Percentiles rank a stretch among this genome's conserved stretches.
phyloP scores from a whole-genome alignment of 1,140 invertebrate genomes.

The Macrotrachela quadricornifera region DNA sequence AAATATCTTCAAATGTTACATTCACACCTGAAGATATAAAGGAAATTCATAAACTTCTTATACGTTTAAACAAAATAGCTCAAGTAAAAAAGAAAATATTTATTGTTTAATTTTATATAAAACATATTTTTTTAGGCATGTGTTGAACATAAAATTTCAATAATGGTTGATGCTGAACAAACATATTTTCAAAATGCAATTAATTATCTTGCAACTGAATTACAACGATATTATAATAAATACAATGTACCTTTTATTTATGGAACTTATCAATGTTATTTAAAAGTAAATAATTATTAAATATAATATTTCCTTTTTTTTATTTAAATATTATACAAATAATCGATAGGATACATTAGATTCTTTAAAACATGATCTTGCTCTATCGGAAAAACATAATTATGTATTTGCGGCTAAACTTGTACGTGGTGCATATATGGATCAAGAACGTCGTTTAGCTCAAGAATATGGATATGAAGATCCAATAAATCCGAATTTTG shows the following conservation, averaged over 20 bases:
- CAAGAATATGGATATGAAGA: slow-evolving; percentile 73
- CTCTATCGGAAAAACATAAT: slow-evolving; percentile 74
- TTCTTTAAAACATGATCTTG: slow-evolving; percentile 71
- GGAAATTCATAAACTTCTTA: no score
- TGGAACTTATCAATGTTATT: slow-evolving; percentile 97
- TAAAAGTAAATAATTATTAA: slow-evolving; percentile 38
- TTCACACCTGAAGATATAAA: no score
- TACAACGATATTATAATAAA: slow-evolving; percentile 73
- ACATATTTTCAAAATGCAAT: slow-evolving; percentile 98
- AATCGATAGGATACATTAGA: slow-evolving; percentile 24
- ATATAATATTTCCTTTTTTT: neutral
- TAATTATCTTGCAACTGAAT: slow-evolving; percentile 76
- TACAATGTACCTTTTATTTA: slow-evolving; percentile 66
- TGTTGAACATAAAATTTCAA: slow-evolving; percentile 64
- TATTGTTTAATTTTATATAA: no score
- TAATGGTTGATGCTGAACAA: slow-evolving; percentile 98
- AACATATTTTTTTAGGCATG: slow-evolving; percentile 40
- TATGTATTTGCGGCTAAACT: slow-evolving; percentile 95
- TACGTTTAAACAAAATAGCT: no score
- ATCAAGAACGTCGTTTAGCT: slow-evolving; percentile 40
- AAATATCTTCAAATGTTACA: no score
- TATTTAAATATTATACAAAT: neutral
- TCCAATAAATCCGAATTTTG: slow-evolving; percentile 70
- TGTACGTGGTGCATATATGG: slow-evolving; percentile 89
- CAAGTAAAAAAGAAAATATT: no score